These are phyloP conservation scores for Propithecus deckenii DNA, from an alignment of 2,797 vertebrate genomes.

Conservation along the genomic window DNA sequence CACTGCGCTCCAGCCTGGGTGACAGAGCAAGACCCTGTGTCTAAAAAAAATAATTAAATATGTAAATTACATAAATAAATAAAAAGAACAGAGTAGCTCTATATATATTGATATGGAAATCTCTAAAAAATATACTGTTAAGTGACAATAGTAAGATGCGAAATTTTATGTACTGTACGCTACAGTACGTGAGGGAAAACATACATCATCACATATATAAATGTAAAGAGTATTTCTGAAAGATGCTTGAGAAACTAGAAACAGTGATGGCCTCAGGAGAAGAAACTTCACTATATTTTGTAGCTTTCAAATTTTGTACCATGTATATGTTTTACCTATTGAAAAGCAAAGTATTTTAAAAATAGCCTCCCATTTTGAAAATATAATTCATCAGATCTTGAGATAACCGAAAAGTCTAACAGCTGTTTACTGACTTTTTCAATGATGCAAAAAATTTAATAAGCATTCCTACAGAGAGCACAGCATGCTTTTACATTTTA, in stretches of 20 bases:
- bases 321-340: neutral
- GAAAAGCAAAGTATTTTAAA: conserved; percentile 25
- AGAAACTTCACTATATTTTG: neutral
- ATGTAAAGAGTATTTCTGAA: neutral
- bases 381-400: neutral
- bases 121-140: neutral
- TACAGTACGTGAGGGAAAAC: neutral
- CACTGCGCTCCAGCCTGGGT: neutral
- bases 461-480: conserved; percentile 54
- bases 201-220: neutral
- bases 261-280: neutral
- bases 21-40: neutral
- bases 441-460: conserved; percentile 36
- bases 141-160: neutral
- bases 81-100: neutral
- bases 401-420: conserved; percentile 36
- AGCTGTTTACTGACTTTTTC: conserved; percentile 41
- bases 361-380: conserved; percentile 36
- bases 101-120: neutral
- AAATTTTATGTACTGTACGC: neutral
- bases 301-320: conserved; percentile 3
- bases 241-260: conserved; percentile 35
- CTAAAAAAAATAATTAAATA: too few relatives aligned
- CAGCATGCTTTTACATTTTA: conserved; percentile 27
- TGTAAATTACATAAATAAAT: too few relatives aligned